phyloP scores from a whole-genome alignment of 2,113 vertebrate species.

The Conger conger region DNA sequence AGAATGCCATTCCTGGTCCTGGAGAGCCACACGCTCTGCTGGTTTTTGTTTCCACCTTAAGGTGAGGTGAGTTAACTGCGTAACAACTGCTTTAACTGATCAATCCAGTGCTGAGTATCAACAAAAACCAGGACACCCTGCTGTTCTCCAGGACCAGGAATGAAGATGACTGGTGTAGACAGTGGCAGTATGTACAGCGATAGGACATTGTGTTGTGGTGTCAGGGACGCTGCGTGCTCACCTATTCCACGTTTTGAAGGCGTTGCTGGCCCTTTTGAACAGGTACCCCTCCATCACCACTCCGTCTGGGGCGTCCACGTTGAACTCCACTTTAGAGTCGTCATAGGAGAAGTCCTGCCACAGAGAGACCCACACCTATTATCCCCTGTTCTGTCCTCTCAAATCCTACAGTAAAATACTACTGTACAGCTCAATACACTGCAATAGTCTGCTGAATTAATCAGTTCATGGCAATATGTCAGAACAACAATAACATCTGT shows the following conservation, averaged over 20 bases:
- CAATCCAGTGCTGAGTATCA: no score
- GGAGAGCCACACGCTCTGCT: no score
- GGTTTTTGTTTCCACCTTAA: no score
- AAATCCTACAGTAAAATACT: not conserved
- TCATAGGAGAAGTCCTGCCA: constrained; percentile 91
- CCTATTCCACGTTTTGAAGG: constrained; percentile 98
- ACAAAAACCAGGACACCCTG: no score
- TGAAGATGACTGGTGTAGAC: no score
- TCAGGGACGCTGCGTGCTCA: constrained; percentile 43
- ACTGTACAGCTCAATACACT: not conserved
- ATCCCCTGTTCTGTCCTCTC: not conserved
- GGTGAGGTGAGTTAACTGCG: no score
- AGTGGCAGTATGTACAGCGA: not conserved
- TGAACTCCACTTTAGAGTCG: constrained; percentile 89
- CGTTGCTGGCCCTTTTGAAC: constrained; percentile 97
- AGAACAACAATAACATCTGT: not conserved
- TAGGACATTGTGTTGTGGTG: not conserved
- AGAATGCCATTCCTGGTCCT: no score
- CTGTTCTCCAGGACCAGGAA: no score
- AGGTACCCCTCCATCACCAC: constrained; percentile 99
- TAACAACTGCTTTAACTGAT: no score
- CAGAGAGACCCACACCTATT: not conserved
- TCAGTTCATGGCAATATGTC: not conserved
- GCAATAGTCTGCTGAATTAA: not conserved
- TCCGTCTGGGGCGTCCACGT: constrained; percentile 89